Percentiles rank a stretch among this genome's conserved stretches.
Conservation (phyloP, 92 coral and sea anemone genomes). For the Actinostola sp. region DNA sequence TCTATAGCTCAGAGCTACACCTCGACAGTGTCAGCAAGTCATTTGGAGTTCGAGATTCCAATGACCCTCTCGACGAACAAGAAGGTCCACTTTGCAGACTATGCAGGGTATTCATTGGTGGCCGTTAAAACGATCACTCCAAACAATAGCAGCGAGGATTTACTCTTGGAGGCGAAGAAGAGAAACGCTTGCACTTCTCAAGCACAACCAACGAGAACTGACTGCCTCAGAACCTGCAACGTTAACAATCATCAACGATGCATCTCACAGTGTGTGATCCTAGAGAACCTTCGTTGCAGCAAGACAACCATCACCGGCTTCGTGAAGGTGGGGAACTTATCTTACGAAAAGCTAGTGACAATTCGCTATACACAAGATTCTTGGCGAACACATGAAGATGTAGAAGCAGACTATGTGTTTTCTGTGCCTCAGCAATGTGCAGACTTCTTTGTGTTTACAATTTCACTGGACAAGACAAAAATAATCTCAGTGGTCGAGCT, state of each 20-base stretch:
- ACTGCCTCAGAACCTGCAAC: conserved; percentile 44
- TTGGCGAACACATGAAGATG: conserved; percentile 55
- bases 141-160: conserved; percentile 82
- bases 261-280: conserved; percentile 38
- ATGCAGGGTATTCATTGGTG: conserved; percentile 80
- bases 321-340: conserved; percentile 64
- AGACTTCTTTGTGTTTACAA: conserved; percentile 11
- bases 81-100: conserved; percentile 91
- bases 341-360: conserved; percentile 66
- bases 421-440: neutral
- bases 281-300: conserved; percentile 71
- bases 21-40: too few relatives aligned
- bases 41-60: too few relatives aligned
- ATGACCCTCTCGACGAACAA: conserved; percentile 24
- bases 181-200: conserved; percentile 30
- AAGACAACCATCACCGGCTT: conserved; percentile 73
- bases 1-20: too few relatives aligned
- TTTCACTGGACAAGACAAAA: neutral
- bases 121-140: conserved; percentile 90
- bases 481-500: conserved; percentile 47
- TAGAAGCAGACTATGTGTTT: conserved; percentile 64
- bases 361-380: conserved; percentile 60
- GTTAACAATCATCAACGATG: conserved; percentile 25
- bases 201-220: conserved; percentile 58
- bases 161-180: conserved; percentile 29